Base-by-base conservation (phyloP, 2,797 vertebrate species). In the Rhynchotus rufescens region DNA sequence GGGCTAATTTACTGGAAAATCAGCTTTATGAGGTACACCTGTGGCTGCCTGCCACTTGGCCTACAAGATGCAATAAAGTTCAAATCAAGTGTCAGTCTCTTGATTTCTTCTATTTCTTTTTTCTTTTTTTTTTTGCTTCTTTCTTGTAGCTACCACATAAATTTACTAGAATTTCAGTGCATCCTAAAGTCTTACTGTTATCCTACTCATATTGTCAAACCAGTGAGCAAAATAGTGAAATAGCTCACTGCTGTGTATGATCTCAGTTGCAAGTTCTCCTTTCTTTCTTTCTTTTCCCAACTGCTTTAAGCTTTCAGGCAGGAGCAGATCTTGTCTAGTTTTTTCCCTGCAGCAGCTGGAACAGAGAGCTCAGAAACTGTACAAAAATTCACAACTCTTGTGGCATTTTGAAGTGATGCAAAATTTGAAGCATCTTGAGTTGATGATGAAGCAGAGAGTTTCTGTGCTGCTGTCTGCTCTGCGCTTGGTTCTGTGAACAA, bases 21-120 rank as follows among this genome's bases (percentile, higher is more conserved):
- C 72, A 92, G 13, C 36, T 80, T 84, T 60, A 94, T 25, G 36
- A 90, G 45, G 34, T 28, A 19, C 88, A 93, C 6, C 49, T 90
- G 85, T 3, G 65, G 23, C n/a, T 64, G 36, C 32, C 49, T 51
- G 23, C 54, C 40, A 9, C 61, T 56, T 71, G 60, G 56, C 72
- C 42, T 40, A 20, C 12, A 10, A 44, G 66, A 16, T 86, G 25
- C 67, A 47, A 9, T 1, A 13, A 83, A 44, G 10, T 34, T 49
- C 57, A 51, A 59, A 86, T 71, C 32, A 42, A 28, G 10, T 14
- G 9, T 6, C 21, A 14, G 8, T 7, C 30, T 57, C 12, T 47
- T 10, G 17, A 34, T 22, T 3, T 4, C 14, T 66, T 60, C n/a
- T n/a, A n/a, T n/a, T n/a, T n/a, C n/a, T n/a, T n/a, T n/a, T n/a